A percentile compares a stretch with the other conserved stretches of the same genome.
These are phyloP conservation scores for Siniperca knerii DNA, from an alignment of 2,113 vertebrate species.

Conservation along the genomic window DNA sequence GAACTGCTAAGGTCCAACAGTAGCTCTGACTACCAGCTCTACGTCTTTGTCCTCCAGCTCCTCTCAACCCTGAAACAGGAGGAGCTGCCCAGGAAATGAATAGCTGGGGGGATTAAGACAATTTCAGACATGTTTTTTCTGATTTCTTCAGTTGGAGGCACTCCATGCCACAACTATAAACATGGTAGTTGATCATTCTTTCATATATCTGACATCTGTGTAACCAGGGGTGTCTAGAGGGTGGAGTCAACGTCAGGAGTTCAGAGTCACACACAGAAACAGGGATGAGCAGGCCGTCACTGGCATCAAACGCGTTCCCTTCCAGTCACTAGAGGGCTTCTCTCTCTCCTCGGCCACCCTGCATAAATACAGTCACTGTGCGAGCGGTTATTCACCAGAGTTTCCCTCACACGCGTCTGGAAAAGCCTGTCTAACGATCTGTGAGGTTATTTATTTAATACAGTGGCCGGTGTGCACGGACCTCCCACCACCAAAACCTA, in stretches of 20 bases:
- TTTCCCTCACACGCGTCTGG: slow-evolving; percentile 33
- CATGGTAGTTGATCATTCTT: neutral
- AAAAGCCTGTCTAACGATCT: slow-evolving; percentile 23
- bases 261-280: neutral
- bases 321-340: neutral
- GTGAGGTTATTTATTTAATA: slow-evolving; percentile 63
- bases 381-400: neutral
- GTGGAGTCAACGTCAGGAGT: neutral
- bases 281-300: neutral
- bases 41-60: neutral
- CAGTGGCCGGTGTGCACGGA: slow-evolving; percentile 35
- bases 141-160: neutral
- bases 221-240: neutral
- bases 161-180: no score
- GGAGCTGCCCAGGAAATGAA: neutral
- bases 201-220: neutral
- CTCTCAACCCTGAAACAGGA: neutral
- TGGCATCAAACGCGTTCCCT: neutral
- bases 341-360: slow-evolving; percentile 34
- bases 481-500: slow-evolving; percentile 66
- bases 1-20: no score
- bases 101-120: no score
- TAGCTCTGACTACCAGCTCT: no score
- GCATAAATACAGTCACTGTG: slow-evolving; percentile 67
- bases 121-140: neutral